Evolutionary conservation across 2,113 vertebrate species (phyloP).

Genomic region (Oreotrochilus melanogaster): DNA sequence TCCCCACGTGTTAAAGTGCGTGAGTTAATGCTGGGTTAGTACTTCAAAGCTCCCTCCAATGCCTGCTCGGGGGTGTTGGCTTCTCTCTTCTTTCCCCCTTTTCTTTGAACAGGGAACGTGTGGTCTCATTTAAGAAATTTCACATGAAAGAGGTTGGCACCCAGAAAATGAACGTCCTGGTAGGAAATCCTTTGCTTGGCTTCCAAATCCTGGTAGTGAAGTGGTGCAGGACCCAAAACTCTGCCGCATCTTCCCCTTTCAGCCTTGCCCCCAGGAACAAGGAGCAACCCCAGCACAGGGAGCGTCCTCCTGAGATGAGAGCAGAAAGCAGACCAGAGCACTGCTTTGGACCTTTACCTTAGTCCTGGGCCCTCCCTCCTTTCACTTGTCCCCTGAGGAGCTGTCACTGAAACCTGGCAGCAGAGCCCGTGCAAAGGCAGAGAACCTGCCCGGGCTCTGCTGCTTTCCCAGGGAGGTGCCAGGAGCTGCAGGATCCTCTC

Average conservation of each 20-base stretch:
- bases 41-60: background rate
- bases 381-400: background rate
- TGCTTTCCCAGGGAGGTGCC: background rate
- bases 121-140: background rate
- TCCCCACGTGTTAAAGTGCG: no score
- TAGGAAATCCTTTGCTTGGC: background rate
- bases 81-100: background rate
- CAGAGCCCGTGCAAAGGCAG: background rate
- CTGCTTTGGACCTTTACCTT: background rate
- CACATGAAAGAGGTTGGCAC: background rate
- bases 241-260: no score
- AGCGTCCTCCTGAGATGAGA: background rate
- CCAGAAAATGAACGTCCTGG: background rate
- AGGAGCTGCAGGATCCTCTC: background rate
- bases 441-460: background rate
- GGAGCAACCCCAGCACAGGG: background rate
- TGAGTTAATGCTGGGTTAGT: background rate
- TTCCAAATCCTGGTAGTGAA: background rate
- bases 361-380: background rate
- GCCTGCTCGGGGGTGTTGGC: background rate
- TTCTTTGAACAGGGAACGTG: background rate
- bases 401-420: background rate
- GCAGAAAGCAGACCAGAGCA: background rate
- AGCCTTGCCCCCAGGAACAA: background rate
- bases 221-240: background rate